Conservation (phyloP, 2,113 vertebrate species). For the Rafetus swinhoei region DNA sequence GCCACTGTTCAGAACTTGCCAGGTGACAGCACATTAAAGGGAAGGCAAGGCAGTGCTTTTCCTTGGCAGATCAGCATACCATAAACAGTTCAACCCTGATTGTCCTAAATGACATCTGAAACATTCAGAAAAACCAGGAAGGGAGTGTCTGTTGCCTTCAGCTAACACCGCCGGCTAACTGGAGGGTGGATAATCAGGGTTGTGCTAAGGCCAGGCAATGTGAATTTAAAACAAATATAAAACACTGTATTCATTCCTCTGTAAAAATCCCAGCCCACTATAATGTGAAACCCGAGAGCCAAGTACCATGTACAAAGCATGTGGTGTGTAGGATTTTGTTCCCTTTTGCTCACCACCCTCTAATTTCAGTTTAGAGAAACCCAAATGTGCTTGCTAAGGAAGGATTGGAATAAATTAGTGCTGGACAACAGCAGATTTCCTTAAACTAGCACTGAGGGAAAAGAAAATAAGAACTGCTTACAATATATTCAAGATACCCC, state of each 20-base stretch:
- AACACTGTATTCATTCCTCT: background rate
- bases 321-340: background rate
- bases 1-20: no score
- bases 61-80: fast-evolving
- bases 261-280: background rate
- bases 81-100: background rate
- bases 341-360: background rate
- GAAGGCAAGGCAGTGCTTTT: background rate
- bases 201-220: fast-evolving
- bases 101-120: fast-evolving
- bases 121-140: background rate
- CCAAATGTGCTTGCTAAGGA: fast-evolving
- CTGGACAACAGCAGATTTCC: fast-evolving
- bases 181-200: background rate
- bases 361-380: no score
- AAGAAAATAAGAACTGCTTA: background rate
- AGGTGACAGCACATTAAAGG: no score
- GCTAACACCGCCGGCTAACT: fast-evolving
- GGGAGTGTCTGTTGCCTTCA: background rate
- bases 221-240: background rate
- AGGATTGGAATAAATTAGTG: fast-evolving
- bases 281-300: fast-evolving
- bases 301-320: fast-evolving
- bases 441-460: background rate
- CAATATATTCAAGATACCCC: fast-evolving